A percentile compares a stretch with the other conserved stretches of the same genome.
Conservation (phyloP, 2,888 invertebrate species). For the Galeruca laticollis region DNA sequence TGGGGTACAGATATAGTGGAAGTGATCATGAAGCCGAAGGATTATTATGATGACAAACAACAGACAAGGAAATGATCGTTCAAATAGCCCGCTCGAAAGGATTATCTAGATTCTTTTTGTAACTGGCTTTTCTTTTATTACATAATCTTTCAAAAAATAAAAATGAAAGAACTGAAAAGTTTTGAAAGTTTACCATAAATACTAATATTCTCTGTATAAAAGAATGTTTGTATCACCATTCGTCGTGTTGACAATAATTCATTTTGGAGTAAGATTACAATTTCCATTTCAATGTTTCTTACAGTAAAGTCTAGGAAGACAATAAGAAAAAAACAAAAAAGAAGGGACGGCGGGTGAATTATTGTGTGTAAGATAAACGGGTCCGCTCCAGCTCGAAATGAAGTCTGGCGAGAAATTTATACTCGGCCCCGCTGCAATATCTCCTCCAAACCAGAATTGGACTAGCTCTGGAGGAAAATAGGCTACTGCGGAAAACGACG, state of each 20-base stretch:
- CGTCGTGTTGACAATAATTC: conserved; percentile 65
- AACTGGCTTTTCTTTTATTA: not conserved
- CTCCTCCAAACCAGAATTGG: conserved; percentile 67
- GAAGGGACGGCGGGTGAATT: conserved; percentile 70
- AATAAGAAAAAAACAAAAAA: conserved; percentile 66
- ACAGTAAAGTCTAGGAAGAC: conserved; percentile 66
- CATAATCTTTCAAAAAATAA: not conserved
- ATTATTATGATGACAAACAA: too few relatives aligned
- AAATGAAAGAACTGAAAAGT: not conserved
- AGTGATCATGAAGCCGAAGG: too few relatives aligned
- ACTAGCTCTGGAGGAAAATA: conserved; percentile 65
- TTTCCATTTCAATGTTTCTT: conserved; percentile 67
- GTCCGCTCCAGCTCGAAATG: conserved; percentile 79
- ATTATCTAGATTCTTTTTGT: too few relatives aligned
- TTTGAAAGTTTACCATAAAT: not conserved
- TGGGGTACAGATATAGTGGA: too few relatives aligned
- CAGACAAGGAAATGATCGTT: too few relatives aligned
- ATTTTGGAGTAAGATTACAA: conserved; percentile 66
- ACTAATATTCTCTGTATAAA: conserved; percentile 38
- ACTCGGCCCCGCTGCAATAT: conserved; percentile 66
- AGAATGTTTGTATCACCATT: conserved; percentile 62
- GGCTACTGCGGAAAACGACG: conserved; percentile 66
- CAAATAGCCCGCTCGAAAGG: too few relatives aligned
- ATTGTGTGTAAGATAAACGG: conserved; percentile 80
- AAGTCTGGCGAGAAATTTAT: conserved; percentile 73